Evolutionary conservation across 35 echinoderm and acorn worm genomes (phyloP).

Genomic region (Eucidaris tribuloides): DNA sequence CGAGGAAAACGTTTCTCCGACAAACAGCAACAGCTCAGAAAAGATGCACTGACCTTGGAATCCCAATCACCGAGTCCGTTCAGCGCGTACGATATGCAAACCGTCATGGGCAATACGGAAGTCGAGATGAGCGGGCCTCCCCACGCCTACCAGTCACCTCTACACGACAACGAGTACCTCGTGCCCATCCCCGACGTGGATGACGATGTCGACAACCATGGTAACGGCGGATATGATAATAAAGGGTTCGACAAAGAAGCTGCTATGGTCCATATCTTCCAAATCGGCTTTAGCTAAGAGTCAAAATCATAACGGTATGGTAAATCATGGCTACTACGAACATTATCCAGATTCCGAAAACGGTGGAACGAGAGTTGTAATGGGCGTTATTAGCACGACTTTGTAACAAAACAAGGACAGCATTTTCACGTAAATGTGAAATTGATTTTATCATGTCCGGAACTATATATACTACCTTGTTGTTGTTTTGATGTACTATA

Average conservation of each 20-base stretch:
- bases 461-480: too few species aligned
- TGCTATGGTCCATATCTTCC: neutral
- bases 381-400: neutral
- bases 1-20: neutral
- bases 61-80: constrained; percentile 6
- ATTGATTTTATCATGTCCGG: too few species aligned
- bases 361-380: neutral
- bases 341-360: constrained; percentile 8
- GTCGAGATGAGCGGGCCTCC: neutral
- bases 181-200: constrained; percentile 9
- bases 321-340: constrained; percentile 19
- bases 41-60: neutral
- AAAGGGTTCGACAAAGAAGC: neutral
- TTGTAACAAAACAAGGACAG: too few species aligned
- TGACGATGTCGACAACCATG: neutral
- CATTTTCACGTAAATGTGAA: too few species aligned
- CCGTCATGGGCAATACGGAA: neutral
- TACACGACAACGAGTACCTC: neutral
- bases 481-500: too few species aligned
- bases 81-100: constrained; percentile 24
- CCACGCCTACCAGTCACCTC: neutral
- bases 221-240: neutral
- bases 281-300: neutral
- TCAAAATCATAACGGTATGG: neutral
- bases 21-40: neutral